These are phyloP conservation scores for Pardalotus punctatus DNA, from an alignment of 2,113 vertebrate genomes.

Conservation along the genomic window DNA sequence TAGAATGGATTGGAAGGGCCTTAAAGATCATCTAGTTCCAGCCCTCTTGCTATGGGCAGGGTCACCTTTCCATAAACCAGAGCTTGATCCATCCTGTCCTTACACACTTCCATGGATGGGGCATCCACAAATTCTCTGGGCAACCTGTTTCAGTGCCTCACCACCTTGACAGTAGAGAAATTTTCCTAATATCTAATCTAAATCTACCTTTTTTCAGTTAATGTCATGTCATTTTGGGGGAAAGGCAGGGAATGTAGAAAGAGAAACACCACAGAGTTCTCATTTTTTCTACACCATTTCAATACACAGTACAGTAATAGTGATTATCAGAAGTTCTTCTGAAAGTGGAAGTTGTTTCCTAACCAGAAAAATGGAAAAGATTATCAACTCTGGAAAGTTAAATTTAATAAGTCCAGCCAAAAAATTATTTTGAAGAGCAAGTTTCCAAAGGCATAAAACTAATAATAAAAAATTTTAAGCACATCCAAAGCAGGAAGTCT, in stretches of 20 bases:
- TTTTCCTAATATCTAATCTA: background rate
- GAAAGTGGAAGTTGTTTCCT: background rate
- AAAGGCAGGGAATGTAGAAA: background rate
- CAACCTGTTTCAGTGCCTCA: background rate
- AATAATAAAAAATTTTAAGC: background rate
- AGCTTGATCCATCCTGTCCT: background rate
- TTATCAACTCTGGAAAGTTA: background rate
- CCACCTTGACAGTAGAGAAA: background rate
- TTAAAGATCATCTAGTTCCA: background rate
- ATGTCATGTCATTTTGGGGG: background rate
- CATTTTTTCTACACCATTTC: background rate
- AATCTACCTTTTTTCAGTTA: background rate
- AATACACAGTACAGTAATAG: background rate
- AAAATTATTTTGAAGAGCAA: slow-evolving; percentile 4
- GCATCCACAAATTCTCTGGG: background rate
- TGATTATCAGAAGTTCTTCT: background rate
- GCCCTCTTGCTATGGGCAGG: background rate
- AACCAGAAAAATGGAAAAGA: background rate
- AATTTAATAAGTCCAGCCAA: background rate
- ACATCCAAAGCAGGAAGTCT: background rate
- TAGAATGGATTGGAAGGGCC: background rate
- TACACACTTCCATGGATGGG: background rate
- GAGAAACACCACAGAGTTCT: background rate
- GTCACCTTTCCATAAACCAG: background rate
- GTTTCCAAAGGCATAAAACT: background rate